Percentiles rank a stretch among this genome's conserved stretches.
Evolutionary conservation across 2,797 vertebrate genomes (phyloP).

Genomic region (Echeneis naucrates): DNA sequence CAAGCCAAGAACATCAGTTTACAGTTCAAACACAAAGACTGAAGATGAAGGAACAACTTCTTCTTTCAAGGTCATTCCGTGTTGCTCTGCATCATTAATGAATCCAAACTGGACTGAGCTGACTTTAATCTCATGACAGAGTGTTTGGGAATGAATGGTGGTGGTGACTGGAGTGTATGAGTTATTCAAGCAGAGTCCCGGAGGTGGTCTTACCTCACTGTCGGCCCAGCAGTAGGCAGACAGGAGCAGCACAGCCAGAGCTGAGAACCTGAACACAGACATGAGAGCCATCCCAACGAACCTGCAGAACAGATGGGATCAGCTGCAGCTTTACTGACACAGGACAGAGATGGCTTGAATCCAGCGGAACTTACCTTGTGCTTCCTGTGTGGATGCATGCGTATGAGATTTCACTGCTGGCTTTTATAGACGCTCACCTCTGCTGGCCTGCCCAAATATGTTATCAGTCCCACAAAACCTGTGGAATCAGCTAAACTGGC

Average conservation of each 20-base stretch:
- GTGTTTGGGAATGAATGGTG: background rate
- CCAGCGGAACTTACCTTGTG: slow-evolving; percentile 27
- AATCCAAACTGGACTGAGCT: background rate
- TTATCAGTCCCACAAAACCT: background rate
- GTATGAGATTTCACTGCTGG: background rate
- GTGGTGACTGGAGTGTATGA: background rate
- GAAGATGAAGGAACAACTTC: too few relatives aligned
- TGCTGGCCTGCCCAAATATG: slow-evolving; percentile 1
- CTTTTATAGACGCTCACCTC: slow-evolving; percentile 30
- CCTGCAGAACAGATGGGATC: slow-evolving; percentile 31
- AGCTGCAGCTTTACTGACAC: background rate
- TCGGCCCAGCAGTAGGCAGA: slow-evolving; percentile 56
- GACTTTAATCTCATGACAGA: background rate
- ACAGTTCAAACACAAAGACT: too few relatives aligned
- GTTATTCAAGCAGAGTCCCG: background rate
- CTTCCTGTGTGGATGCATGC: slow-evolving; percentile 9
- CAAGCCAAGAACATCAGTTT: background rate
- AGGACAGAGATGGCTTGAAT: background rate
- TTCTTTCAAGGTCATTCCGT: background rate
- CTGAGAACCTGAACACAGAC: slow-evolving; percentile 42
- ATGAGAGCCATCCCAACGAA: slow-evolving; percentile 34
- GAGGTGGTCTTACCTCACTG: slow-evolving; percentile 27
- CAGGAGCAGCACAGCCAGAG: slow-evolving; percentile 59
- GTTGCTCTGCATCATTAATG: background rate
- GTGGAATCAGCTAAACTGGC: slow-evolving; percentile 7